Evolutionary conservation across 2,113 vertebrate species (phyloP), one percentile per base, ranked within the genome.

Genomic region (Mobula hypostoma): DNA sequence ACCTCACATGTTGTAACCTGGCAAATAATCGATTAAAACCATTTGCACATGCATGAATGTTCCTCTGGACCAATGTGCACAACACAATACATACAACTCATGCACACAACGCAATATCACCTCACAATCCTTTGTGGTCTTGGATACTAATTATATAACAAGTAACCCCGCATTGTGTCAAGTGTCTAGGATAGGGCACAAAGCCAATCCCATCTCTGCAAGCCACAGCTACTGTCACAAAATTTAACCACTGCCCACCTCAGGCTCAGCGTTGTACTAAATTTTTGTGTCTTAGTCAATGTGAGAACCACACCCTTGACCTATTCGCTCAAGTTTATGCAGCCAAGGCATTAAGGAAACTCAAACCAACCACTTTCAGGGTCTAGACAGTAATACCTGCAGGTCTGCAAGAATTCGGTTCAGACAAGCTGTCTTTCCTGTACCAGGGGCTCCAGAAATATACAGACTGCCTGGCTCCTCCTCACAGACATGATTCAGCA

Each of bases 391-490:
- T 24, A 88, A 0, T 95, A 99, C 99, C 98, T 97, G 95, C 95
- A 97, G 96, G 94, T 98, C 98, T 0, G 97, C 96, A 94, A 99
- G 97, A 48, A 98, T 96, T 0, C 97, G 96, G 97, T 96, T 98
- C 95, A 99, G 94, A 79, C 98, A 99, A 74, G 98, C 99, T 0
- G 98, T 99, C 97, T 99, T 99, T 56, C 98, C 99, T 0, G 98
- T 99, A 0, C 99, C 99, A 0, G 99, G 98, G 0, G 98, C 97
- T 29, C 99, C 99, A 0, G 98, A 99, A 95, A 99, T 96, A 94
- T 99, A 99, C 94, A 99, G 98, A 95, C 98, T 98, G 94, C 98
- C 97, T 0, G 98, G 97, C 14, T 94, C 95, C 0, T 56, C 94
- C 5, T 48, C 96, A 91, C 96, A 96, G 82, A 97, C 94, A 27